phyloP scores from a whole-genome alignment of 2,888 invertebrate species.

The Eupeodes latifasciatus region DNA sequence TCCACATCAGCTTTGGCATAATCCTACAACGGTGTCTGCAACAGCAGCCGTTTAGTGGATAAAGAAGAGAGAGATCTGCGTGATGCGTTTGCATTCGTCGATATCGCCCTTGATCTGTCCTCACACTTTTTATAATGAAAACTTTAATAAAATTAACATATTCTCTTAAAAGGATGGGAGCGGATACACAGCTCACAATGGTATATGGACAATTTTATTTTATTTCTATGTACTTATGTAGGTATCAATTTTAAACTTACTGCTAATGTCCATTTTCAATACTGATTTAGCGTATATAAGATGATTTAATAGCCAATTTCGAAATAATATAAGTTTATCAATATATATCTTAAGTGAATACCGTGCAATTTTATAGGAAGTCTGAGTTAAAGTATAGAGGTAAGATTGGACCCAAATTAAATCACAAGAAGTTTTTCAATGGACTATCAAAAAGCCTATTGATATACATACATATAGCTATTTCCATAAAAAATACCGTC shows the following conservation, averaged over 20 bases:
- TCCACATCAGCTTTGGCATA: conserved; percentile 84
- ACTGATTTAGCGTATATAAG: neutral
- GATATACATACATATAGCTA: no score
- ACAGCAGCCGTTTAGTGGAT: conserved; percentile 82
- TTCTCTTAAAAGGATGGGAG: conserved; percentile 14
- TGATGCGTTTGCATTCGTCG: conserved; percentile 16
- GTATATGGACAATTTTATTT: conserved; percentile 64
- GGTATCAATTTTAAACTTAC: conserved; percentile 18
- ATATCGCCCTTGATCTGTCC: conserved; percentile 20
- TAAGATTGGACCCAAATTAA: no score
- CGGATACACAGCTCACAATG: conserved; percentile 58
- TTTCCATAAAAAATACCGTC: no score
- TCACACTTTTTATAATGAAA: conserved; percentile 61
- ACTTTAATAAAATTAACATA: conserved; percentile 45
- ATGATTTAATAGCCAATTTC: no score
- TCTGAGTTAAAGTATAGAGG: no score
- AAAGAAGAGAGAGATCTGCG: conserved; percentile 3
- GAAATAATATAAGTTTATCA: no score
- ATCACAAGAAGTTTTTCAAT: no score
- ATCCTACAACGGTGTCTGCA: conserved; percentile 82
- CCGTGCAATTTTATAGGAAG: no score
- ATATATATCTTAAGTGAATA: no score
- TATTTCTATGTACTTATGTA: conserved; percentile 13
- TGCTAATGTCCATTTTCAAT: neutral
- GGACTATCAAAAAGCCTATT: no score